phyloP scores from a whole-genome alignment of 1,140 invertebrate species.

The Leguminivora glycinivorella region DNA sequence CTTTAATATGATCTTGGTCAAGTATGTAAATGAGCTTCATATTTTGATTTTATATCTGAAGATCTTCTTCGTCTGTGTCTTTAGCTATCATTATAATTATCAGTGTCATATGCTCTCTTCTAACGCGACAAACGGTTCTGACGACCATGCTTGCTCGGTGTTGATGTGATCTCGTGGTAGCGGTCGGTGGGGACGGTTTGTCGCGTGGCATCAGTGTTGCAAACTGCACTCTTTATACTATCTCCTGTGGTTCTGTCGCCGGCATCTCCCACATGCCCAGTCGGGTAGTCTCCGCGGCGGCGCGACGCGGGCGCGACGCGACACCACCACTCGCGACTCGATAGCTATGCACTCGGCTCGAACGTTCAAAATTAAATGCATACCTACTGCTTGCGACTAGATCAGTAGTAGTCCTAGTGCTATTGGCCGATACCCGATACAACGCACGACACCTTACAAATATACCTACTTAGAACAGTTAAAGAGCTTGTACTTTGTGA shows the following conservation, averaged over 20 bases:
- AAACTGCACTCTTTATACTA: conserved; percentile 79
- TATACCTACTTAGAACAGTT: conserved; percentile 68
- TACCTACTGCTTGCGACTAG: conserved; percentile 77
- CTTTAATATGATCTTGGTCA: conserved; percentile 45
- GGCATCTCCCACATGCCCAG: conserved; percentile 68
- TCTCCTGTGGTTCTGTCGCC: conserved; percentile 76
- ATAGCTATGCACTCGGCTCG: conserved; percentile 76
- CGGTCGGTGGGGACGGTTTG: conserved; percentile 47
- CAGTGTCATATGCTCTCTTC: conserved; percentile 71
- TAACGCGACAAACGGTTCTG: conserved; percentile 53
- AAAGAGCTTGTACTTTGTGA: conserved; percentile 79
- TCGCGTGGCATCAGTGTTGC: conserved; percentile 72
- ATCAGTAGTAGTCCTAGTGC: conserved; percentile 73
- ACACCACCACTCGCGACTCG: conserved; percentile 69
- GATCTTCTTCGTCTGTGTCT: conserved; percentile 65
- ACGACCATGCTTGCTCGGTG: background rate
- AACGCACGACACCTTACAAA: conserved; percentile 75
- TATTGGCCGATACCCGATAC: conserved; percentile 73
- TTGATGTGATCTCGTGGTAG: background rate
- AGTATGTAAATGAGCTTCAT: conserved; percentile 57
- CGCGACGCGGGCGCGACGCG: conserved; percentile 45
- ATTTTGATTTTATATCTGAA: conserved; percentile 55
- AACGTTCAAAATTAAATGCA: conserved; percentile 76
- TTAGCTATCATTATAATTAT: conserved; percentile 67
- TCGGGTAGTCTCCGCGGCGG: conserved; percentile 6